Base-by-base conservation (phyloP, 2,797 vertebrate genomes). In the Lagocephalus sceleratus region DNA sequence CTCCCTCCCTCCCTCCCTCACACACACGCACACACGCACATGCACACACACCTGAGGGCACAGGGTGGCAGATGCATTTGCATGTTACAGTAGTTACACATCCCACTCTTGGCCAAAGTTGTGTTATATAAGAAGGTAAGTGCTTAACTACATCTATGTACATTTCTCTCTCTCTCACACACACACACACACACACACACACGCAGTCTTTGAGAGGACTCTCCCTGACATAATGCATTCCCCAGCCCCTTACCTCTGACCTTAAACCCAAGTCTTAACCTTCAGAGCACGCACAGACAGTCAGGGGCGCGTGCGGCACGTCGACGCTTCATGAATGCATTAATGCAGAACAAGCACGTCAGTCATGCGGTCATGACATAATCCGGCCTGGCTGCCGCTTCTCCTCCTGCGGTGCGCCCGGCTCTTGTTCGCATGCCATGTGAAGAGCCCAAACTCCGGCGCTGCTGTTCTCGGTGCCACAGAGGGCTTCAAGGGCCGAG, bases 111-210 rank as follows among this genome's bases (percentile, higher is more conserved):
- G 45, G 74, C 63, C 66, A 68, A 63, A 76, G 71, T 53, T 46
- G 61, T 43, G 61, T 83, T 85, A 84, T 73, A 73, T 84, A 81
- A 81, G 70, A 60, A 48, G 52, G 51, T 74, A 71, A 78, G 73
- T 70, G 61, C 64, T 81, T 46, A 26, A 54, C 60, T 75, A 41
- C 39, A 47, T 59, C 52, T 68, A 47, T 47, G 60, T 61, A 49
- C 47, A 44, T 20, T n/a, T 15, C 51, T 46, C 26, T 23, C 52
- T 25, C 20, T 16, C 20, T 41, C 50, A 51, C 61, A 49, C 19
- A 51, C 23, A 25, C 43, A 21, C 43, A 45, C 43, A 45, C 20
- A 45, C 43, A 45, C 43, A 45, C 20, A 22, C 42, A 19, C 7
- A 4, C 15, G 6, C 12, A n/a, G 7, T 1, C 16, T 42, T 9